Base-by-base conservation (phyloP, 2,888 invertebrate genomes). In the Bombyx huttoni region DNA sequence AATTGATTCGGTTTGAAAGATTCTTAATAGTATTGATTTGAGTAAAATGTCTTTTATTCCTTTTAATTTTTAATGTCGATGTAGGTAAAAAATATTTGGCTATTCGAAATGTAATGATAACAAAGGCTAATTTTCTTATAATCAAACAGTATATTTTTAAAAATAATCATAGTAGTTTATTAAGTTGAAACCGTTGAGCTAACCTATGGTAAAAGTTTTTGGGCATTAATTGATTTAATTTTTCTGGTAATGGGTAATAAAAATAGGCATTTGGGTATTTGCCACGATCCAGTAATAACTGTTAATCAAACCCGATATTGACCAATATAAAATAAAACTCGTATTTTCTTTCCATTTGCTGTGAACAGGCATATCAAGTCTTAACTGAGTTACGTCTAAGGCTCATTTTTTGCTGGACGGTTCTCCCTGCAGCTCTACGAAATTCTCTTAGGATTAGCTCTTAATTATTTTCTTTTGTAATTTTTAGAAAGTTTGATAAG, bases 381-480 rank as follows among this genome's bases (percentile, higher is more conserved):
- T 40, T 40, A 40, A 12, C 5, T 40, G 9, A 40, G 40, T 40
- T 40, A 10, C 1, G 3, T 24, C 56, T 14, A 51, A 50, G 53
- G 67, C 52, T 57, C 65, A 51, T 49, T 34, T 54, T 60, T 59
- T 62, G 60, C 53, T 65, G 65, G 65, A 51, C 56, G 54, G 48
- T 50, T 48, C 53, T 53, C 58, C 54, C 47, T 57, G 52, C 58
- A 58, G 63, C 62, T 40, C 40, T 60, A 54, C 52, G 54, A 56
- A 55, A 60, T 57, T 66, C 65, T 59, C 67, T 61, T 55, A 59
- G 62, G 64, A 70, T 70, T 66, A 66, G 58, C 59, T 66, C 61
- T 61, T 69, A 70, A 74, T 73, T 70, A 73, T 73, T 65, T 64
- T 65, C 56, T 58, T 56, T 62, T 63, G 60, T 68, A 67, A 71